Conservation (phyloP, 2,888 invertebrate species). For the Prostheceraeus crozeri region DNA sequence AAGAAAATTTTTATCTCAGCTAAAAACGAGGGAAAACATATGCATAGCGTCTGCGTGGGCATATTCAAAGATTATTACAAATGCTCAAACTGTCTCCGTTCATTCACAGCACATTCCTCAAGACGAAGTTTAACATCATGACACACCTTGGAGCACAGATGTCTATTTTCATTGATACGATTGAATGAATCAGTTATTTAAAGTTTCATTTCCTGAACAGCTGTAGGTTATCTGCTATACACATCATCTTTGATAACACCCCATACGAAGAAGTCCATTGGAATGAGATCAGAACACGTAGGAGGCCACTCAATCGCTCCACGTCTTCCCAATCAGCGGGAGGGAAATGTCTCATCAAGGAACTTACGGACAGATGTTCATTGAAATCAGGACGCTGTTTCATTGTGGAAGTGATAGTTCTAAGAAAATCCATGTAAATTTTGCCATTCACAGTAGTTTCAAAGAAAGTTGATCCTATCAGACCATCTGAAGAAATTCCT, state of each 20-base stretch:
- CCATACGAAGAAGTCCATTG: constrained; percentile 26
- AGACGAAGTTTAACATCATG: not conserved
- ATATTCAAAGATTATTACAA: constrained; percentile 1
- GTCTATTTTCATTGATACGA: not conserved
- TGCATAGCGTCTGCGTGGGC: too few species aligned
- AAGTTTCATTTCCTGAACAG: constrained; percentile 9
- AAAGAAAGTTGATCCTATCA: too few species aligned
- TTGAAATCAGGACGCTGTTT: too few species aligned
- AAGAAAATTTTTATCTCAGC: too few species aligned
- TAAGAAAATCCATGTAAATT: too few species aligned
- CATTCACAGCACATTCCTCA: constrained; percentile 1
- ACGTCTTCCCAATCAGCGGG: too few species aligned
- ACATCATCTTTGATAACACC: constrained; percentile 27
- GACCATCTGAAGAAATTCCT: too few species aligned
- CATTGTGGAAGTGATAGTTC: too few species aligned
- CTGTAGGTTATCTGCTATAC: not conserved
- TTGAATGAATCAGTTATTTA: constrained; percentile 10
- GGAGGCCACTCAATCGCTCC: constrained; percentile 8
- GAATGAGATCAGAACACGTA: not conserved
- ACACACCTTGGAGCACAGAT: constrained; percentile 11
- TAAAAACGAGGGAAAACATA: too few species aligned
- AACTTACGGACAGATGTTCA: too few species aligned
- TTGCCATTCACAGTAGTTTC: too few species aligned
- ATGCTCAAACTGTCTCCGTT: not conserved
- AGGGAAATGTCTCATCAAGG: too few species aligned